These are phyloP conservation scores for Caerostris extrusa DNA, from an alignment of 1,140 invertebrate genomes.

Conservation along the genomic window DNA sequence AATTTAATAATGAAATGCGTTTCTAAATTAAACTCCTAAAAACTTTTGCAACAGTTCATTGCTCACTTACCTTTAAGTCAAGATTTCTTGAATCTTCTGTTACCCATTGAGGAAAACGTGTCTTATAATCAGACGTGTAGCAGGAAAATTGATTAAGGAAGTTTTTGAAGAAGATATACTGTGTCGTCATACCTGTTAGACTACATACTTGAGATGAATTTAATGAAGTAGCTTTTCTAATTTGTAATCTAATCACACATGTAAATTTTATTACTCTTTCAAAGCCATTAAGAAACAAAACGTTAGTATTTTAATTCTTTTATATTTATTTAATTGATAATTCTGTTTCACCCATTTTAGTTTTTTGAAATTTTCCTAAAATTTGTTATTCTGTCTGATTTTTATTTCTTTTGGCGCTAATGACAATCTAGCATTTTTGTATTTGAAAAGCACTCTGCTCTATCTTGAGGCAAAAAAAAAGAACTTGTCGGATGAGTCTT, in stretches of 20 bases:
- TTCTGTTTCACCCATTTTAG: background rate
- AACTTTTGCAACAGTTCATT: background rate
- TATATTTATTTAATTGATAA: background rate
- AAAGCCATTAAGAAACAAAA: background rate
- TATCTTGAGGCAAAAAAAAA: constrained; percentile 50
- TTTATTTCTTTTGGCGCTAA: background rate
- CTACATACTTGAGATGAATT: background rate
- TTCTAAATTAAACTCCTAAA: no score
- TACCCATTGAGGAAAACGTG: background rate
- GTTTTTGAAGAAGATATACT: background rate
- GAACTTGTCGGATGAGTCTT: constrained; percentile 62
- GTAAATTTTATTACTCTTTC: background rate
- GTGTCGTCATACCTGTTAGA: background rate
- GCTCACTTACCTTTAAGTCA: background rate
- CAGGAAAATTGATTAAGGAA: constrained; percentile 23
- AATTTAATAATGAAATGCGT: no score
- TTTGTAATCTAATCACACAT: background rate
- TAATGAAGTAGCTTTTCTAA: background rate
- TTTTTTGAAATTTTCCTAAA: background rate
- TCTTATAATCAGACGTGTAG: background rate
- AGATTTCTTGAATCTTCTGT: background rate
- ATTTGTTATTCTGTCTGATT: constrained; percentile 5
- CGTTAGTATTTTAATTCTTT: background rate
- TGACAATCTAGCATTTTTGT: background rate
- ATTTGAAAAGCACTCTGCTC: background rate